Evolutionary conservation across 1,140 invertebrate genomes (phyloP).

Genomic region (Grapholita molesta): DNA sequence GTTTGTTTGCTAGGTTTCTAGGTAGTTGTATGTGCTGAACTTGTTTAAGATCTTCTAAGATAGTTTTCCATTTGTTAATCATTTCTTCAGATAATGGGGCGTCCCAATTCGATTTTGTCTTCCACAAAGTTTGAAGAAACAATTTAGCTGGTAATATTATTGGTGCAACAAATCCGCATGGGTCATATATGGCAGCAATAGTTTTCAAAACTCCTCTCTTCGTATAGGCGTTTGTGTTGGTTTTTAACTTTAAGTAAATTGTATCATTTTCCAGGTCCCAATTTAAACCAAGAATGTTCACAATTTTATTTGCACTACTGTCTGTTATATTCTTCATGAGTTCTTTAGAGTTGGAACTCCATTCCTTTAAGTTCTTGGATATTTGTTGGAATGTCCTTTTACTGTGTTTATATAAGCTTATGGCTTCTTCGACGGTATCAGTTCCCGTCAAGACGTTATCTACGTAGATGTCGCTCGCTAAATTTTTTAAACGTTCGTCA

Average conservation of each 20-base stretch:
- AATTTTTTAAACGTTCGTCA: not conserved
- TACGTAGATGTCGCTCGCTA: not conserved
- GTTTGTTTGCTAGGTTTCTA: not conserved
- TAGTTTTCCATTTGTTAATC: slow-evolving; percentile 21
- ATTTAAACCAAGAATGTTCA: not conserved
- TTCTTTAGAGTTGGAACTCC: not conserved
- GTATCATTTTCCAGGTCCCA: not conserved
- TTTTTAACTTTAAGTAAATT: not conserved
- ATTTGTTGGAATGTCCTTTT: not conserved
- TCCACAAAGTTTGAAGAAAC: slow-evolving; percentile 32
- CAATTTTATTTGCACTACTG: not conserved
- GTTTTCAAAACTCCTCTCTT: slow-evolving; percentile 23
- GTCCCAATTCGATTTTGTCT: slow-evolving; percentile 28
- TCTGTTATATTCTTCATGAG: not conserved
- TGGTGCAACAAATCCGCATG: slow-evolving; percentile 27
- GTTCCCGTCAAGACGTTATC: not conserved
- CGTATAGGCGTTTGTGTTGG: not conserved
- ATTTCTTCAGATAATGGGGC: slow-evolving; percentile 11
- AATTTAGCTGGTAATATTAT: slow-evolving; percentile 28
- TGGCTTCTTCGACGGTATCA: not conserved
- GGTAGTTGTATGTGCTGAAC: not conserved
- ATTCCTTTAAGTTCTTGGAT: not conserved
- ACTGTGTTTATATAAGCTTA: not conserved
- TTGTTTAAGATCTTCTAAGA: slow-evolving; percentile 8
- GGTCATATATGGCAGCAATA: slow-evolving; percentile 28